Conservation (phyloP, 1,140 invertebrate genomes). For the Eumaeus atala region DNA sequence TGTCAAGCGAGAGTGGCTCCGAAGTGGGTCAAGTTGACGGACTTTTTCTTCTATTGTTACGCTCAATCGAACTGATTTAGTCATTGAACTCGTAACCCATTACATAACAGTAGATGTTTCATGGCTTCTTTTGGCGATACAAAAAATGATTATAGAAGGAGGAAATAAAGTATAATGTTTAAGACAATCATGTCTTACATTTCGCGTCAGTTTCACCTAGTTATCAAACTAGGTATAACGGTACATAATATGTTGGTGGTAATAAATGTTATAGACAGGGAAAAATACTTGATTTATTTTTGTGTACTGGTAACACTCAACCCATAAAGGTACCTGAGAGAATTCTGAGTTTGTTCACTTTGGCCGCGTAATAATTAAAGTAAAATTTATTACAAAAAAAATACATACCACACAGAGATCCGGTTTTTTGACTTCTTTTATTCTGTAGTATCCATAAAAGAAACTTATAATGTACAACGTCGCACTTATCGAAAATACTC, state of each 20-base stretch:
- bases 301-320: too few relatives aligned
- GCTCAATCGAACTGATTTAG: constrained; percentile 49
- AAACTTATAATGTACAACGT: constrained; percentile 84
- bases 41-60: constrained; percentile 58
- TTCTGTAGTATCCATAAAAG: constrained; percentile 79
- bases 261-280: too few relatives aligned
- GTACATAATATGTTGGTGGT: too few relatives aligned
- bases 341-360: too few relatives aligned
- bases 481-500: constrained; percentile 84
- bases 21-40: constrained; percentile 63
- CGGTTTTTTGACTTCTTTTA: constrained; percentile 76
- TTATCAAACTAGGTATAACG: too few relatives aligned
- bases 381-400: constrained; percentile 13
- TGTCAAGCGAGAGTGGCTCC: constrained; percentile 46
- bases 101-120: constrained; percentile 27
- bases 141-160: too few relatives aligned
- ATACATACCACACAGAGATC: constrained; percentile 58
- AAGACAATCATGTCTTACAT: too few relatives aligned
- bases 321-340: too few relatives aligned
- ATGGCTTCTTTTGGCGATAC: background rate
- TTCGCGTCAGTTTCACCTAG: too few relatives aligned
- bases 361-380: too few relatives aligned
- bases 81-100: constrained; percentile 55
- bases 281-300: too few relatives aligned
- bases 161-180: too few relatives aligned